Conservation (phyloP, 35 echinoderm and acorn worm species). For the Stichopus chloronotus region DNA sequence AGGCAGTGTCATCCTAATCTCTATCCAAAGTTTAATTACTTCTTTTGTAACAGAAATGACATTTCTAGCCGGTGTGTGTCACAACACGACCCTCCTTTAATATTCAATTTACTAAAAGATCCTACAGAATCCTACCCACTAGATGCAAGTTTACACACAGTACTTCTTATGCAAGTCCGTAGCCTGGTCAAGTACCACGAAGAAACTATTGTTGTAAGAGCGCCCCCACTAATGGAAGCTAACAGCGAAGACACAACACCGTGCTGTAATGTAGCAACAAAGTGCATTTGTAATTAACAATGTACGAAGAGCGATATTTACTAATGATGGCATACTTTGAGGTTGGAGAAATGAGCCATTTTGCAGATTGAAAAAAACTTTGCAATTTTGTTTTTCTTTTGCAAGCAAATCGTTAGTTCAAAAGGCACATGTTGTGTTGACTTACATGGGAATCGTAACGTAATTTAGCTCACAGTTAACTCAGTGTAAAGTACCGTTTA, state of each 20-base stretch:
- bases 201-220: not conserved
- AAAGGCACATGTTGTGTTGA: too few relatives aligned
- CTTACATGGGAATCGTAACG: too few relatives aligned
- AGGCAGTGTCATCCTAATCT: not conserved
- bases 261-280: not conserved
- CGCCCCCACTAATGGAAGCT: not conserved
- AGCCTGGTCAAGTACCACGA: not conserved
- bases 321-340: too few relatives aligned
- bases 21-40: not conserved
- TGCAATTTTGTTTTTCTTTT: too few relatives aligned
- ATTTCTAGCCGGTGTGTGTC: not conserved
- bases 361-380: too few relatives aligned
- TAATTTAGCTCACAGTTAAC: too few relatives aligned
- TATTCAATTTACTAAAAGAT: constrained; percentile 57
- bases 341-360: too few relatives aligned
- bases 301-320: too few relatives aligned
- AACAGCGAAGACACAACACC: not conserved
- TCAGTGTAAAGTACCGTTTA: too few relatives aligned
- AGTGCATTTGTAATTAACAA: constrained; percentile 19
- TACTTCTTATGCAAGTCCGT: not conserved
- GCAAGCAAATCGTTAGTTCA: too few relatives aligned
- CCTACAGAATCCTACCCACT: constrained; percentile 47
- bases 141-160: not conserved
- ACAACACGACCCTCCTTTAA: constrained; percentile 60
- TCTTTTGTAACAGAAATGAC: not conserved